Percentiles rank a stretch among this genome's conserved stretches.
phyloP scores from a whole-genome alignment of 2,888 invertebrate genomes.

The Mythimna impura region DNA sequence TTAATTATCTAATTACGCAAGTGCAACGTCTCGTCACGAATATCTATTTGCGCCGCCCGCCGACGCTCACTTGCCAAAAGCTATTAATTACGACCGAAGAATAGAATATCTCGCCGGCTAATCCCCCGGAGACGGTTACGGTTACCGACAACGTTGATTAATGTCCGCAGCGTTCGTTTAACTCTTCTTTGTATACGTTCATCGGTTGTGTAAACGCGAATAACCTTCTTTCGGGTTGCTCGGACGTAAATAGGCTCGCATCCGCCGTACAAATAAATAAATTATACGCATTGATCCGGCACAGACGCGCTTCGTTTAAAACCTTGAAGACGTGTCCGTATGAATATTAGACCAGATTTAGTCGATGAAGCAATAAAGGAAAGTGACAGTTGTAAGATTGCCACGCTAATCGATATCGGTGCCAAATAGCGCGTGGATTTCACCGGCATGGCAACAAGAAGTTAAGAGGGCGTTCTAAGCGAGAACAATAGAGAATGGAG shows the following conservation, averaged over 20 bases:
- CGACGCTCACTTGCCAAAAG: constrained; percentile 88
- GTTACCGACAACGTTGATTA: constrained; percentile 89
- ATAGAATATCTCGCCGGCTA: constrained; percentile 88
- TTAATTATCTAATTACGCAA: constrained; percentile 86
- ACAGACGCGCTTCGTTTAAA: constrained; percentile 76
- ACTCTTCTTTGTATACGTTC: constrained; percentile 84
- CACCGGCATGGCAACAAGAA: constrained; percentile 73
- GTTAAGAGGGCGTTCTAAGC: constrained; percentile 64
- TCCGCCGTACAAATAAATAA: constrained; percentile 84
- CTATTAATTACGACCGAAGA: constrained; percentile 88
- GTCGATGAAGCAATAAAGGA: constrained; percentile 75
- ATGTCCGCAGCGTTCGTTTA: constrained; percentile 86
- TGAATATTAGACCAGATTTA: constrained; percentile 70
- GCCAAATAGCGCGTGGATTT: constrained; percentile 75
- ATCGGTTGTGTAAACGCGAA: constrained; percentile 83
- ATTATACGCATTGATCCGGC: constrained; percentile 79
- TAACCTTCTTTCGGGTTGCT: constrained; percentile 85
- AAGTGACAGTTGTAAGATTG: constrained; percentile 73
- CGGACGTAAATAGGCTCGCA: constrained; percentile 81
- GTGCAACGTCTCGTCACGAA: constrained; percentile 81
- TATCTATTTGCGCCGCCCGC: constrained; percentile 82
- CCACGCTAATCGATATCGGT: constrained; percentile 67
- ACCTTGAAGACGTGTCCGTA: constrained; percentile 75
- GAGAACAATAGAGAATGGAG: constrained; percentile 77
- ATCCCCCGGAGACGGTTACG: constrained; percentile 88